Base-by-base conservation (phyloP, 2,113 vertebrate species). In the Periophthalmus modestus region DNA sequence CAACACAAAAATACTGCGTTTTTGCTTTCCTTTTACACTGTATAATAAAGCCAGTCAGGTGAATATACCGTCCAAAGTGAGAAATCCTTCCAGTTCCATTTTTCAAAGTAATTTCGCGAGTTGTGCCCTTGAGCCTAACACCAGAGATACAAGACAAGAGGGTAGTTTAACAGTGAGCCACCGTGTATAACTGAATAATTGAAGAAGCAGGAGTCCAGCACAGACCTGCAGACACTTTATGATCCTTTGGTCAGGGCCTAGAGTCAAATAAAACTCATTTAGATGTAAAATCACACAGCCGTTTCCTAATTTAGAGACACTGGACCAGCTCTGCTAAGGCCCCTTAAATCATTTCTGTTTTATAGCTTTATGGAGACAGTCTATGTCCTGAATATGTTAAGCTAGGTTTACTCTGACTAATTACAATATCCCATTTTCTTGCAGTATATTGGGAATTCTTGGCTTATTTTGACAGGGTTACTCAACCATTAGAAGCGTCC, bases 191-290 rank as follows among this genome's bases (percentile, higher is more conserved):
- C 46, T 81, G 63, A 81, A 86, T 83, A 74, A 81, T 76, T 79
- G 36, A 86, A 83, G 19, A 76, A 77, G 66, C 62, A 69, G 50
- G 71, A 69, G 73, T 78, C 73, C 79, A 36, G 19, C 34, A 23
- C n/a, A 73, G 75, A 69, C 62, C 33, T 66, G 65, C 63, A 63
- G 82, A 77, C 61, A n/a, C 14, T 80, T 77, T 72, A 73, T 74
- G 75, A 77, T 84, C 81, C 79, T 72, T 73, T 71, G 84, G 69
- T 76, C 67, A 71, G 68, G 23, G 71, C 85, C 73, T 62, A 79
- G 65, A 75, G 73, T 77, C 68, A 74, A 58, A 83, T 74, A 72
- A 81, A 83, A 72, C 28, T 72, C 65, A 78, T 86, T 78, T 83
- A 69, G 72, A 74, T 82, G 78, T 80, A 11, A 80, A 84, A 82